Conservation (phyloP, 2,888 invertebrate genomes). For the Dryadula phaetusa region DNA sequence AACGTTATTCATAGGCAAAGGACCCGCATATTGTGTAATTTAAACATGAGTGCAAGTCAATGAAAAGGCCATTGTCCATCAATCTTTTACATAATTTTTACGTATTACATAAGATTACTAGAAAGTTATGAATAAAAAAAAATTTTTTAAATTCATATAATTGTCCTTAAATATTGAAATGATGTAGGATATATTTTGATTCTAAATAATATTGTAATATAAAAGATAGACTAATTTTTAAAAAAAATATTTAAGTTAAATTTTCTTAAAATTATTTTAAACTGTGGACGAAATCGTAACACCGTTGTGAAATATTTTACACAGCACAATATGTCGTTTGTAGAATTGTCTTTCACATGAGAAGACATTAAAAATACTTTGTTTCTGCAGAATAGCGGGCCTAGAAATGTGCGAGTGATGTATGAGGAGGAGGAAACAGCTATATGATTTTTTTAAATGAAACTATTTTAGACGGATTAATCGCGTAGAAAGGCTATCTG, state of each 20-base stretch:
- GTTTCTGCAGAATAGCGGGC: background rate
- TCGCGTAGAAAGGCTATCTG: too few species aligned
- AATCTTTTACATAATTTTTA: background rate
- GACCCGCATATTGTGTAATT: slow-evolving; percentile 59
- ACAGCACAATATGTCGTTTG: background rate
- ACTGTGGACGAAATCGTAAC: background rate
- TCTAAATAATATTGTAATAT: too few species aligned
- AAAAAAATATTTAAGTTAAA: too few species aligned
- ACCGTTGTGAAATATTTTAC: background rate
- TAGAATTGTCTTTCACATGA: background rate
- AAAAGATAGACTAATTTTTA: too few species aligned
- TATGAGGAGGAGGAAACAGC: too few species aligned
- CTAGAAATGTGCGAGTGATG: too few species aligned
- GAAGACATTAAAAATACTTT: background rate
- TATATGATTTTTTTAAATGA: too few species aligned
- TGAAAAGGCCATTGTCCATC: background rate
- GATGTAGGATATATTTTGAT: too few species aligned
- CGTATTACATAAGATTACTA: background rate
- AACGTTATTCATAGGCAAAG: slow-evolving; percentile 36
- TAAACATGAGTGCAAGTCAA: slow-evolving; percentile 57
- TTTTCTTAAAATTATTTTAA: too few species aligned
- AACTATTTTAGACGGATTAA: too few species aligned
- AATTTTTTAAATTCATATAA: background rate
- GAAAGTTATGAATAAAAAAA: background rate
- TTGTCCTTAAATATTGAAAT: too few species aligned